Percentiles rank a stretch among this genome's conserved stretches.
These are phyloP conservation scores for Chaetophractus vellerosus DNA, from an alignment of 2,797 vertebrate species.

Conservation along the genomic window DNA sequence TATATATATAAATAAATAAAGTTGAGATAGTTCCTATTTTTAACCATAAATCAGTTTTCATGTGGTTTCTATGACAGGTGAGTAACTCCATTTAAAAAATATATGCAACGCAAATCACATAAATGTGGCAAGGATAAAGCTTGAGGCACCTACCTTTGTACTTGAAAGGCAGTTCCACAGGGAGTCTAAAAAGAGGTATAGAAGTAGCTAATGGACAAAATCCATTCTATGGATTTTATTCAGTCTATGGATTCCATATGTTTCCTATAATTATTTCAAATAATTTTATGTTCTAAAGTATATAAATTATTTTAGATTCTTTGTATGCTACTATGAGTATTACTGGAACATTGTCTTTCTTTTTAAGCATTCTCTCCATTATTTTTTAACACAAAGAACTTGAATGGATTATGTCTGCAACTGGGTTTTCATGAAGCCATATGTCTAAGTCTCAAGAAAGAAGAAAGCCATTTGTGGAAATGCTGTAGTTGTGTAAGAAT, in stretches of 20 bases:
- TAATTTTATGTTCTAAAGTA: background rate
- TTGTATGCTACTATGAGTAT: background rate
- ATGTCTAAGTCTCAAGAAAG: background rate
- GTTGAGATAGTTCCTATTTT: slow-evolving; percentile 11
- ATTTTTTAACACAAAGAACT: background rate
- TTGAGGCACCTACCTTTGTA: background rate
- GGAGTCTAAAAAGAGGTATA: background rate
- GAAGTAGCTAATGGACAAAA: background rate
- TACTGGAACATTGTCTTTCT: background rate
- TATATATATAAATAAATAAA: too few relatives aligned
- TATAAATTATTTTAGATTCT: background rate
- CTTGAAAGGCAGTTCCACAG: background rate
- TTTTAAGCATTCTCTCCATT: background rate
- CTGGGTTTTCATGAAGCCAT: background rate
- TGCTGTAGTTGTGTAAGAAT: slow-evolving; percentile 29
- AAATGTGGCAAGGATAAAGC: background rate
- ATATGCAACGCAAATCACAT: slow-evolving; percentile 28
- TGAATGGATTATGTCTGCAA: background rate
- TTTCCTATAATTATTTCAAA: slow-evolving; percentile 33
- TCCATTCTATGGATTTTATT: background rate
- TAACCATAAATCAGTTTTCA: background rate
- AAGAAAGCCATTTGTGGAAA: slow-evolving; percentile 15
- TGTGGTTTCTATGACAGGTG: background rate
- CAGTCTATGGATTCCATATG: background rate
- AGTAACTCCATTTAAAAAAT: slow-evolving; percentile 36